Base-by-base conservation (phyloP, 2,888 invertebrate species). In the Hemicrepidius hirtus region DNA sequence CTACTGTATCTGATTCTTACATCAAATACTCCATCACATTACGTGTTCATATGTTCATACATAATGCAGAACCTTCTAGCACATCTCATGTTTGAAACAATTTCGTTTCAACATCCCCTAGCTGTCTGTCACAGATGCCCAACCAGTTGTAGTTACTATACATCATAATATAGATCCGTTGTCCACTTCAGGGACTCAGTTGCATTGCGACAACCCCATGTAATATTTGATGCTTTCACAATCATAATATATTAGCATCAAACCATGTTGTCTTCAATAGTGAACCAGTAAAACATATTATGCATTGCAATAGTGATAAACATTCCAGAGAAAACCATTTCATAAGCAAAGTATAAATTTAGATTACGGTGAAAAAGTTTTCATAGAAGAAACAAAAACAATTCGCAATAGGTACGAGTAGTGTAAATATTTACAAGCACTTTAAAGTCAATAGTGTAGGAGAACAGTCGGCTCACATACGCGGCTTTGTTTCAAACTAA, bases 51-150 rank as follows among this genome's bases (percentile, higher is more conserved):
- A 44, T 9, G 24, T 37, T 57, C 60, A 60, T 60, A 44, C 60
- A 60, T 60, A 41, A 60, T 60, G 60, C 60, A 60, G 41, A 24
- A 24, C 20, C 44, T 21, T 5, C n/a, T 20, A 44, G 13, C 21
- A 60, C 24, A n/a, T 44, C 57, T 41, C 41, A 18, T 60, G 60
- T 60, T 44, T 35, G 21, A 10, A n/a, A 44, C 60, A 44, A 60
- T 60, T 60, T 41, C 24, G 60, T 44, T 60, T 60, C 44, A 60
- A 3, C 60, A 60, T 40, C 60, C 60, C 60, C 41, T 41, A 44
- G 28, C 60, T 60, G 60, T 60, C 60, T 44, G 10, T 13, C 60
- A 24, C 60, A 60, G 60, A 60, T 44, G 41, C 28, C 7, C n/a
- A 44, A 44, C 44, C 41, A 41, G 60, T n/a, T n/a, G n/a, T 24